These are phyloP conservation scores for Furnarius figulus DNA, from an alignment of 2,113 vertebrate genomes.

Conservation along the genomic window DNA sequence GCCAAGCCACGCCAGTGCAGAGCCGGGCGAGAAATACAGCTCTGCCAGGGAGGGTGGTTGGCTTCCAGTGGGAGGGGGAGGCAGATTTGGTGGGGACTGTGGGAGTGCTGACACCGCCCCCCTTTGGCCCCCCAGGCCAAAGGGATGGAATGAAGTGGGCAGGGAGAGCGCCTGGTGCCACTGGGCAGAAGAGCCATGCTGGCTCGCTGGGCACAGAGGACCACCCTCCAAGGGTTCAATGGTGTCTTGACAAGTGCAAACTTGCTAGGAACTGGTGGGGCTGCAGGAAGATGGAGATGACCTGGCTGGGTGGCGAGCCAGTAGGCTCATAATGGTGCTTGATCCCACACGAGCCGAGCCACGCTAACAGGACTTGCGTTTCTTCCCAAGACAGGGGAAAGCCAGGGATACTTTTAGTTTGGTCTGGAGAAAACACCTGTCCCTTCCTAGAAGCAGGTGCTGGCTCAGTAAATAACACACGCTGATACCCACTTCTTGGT, in stretches of 20 bases:
- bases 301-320: not conserved
- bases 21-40: not conserved
- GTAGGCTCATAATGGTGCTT: accelerated
- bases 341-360: not conserved
- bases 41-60: not conserved
- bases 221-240: not conserved
- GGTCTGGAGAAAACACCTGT: not conserved
- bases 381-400: not conserved
- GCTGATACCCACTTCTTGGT: not conserved
- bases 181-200: not conserved
- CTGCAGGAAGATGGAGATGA: not conserved
- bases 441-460: not conserved
- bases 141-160: no score
- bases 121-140: not conserved
- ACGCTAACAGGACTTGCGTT: not conserved
- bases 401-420: not conserved
- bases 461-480: not conserved
- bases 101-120: not conserved
- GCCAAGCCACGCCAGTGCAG: not conserved
- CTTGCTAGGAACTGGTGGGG: not conserved
- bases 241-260: not conserved
- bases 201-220: not conserved
- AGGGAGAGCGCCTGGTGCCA: no score
- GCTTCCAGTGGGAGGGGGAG: not conserved
- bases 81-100: not conserved